phyloP scores from a whole-genome alignment of 2,113 vertebrate species.

The Microcebus griseorufus region DNA sequence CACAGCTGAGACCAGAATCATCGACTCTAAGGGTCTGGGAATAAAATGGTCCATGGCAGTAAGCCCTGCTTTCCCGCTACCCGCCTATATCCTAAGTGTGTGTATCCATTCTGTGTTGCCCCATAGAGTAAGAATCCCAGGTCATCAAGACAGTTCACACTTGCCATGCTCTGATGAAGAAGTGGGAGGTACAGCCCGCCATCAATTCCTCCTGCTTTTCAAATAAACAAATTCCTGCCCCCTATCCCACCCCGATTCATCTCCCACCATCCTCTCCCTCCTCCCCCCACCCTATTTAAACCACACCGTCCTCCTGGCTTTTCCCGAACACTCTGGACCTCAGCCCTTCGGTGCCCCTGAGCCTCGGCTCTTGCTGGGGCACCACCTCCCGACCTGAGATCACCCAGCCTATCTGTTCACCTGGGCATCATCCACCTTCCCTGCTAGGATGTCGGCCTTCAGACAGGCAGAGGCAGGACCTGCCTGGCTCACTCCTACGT shows the following conservation, averaged over 20 bases:
- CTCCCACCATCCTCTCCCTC: not conserved
- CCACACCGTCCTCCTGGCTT: not conserved
- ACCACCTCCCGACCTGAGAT: not conserved
- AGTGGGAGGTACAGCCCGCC: too few relatives aligned
- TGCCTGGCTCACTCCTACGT: not conserved
- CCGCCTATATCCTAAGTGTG: not conserved
- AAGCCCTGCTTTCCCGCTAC: not conserved
- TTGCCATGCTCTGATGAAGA: not conserved
- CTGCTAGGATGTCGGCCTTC: not conserved
- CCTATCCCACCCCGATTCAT: too few relatives aligned
- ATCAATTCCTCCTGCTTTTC: not conserved
- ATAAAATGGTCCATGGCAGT: not conserved
- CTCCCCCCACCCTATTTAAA: not conserved
- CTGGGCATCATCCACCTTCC: not conserved
- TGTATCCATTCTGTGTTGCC: rapidly evolving
- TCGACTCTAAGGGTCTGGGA: not conserved
- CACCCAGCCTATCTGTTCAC: too few relatives aligned
- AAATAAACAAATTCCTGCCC: not conserved
- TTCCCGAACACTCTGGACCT: not conserved
- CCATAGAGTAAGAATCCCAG: not conserved
- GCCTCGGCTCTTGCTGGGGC: not conserved
- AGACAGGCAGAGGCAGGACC: too few relatives aligned
- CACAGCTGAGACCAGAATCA: not conserved
- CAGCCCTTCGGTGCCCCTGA: not conserved
- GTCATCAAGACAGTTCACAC: not conserved